A percentile compares a stretch with the other conserved stretches of the same genome.
These are phyloP conservation scores for Myotis findleyi DNA, from an alignment of 2,797 vertebrate genomes.

Conservation along the genomic window DNA sequence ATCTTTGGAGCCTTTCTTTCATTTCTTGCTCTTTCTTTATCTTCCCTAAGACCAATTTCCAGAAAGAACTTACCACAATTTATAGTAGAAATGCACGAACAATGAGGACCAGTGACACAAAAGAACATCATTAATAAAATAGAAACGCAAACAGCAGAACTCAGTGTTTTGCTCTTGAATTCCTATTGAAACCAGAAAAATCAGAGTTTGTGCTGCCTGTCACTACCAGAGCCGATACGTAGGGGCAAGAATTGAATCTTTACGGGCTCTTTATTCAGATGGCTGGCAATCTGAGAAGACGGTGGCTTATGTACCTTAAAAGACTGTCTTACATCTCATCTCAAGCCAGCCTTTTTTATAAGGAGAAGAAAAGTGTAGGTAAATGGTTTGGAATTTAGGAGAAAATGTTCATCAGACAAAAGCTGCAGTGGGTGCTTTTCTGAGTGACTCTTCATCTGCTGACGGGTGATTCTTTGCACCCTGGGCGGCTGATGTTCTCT, in stretches of 20 bases:
- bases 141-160: not conserved
- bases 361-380: not conserved
- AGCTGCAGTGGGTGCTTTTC: not conserved
- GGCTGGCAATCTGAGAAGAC: not conserved
- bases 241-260: not conserved
- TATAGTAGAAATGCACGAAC: not conserved
- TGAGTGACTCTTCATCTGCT: not conserved
- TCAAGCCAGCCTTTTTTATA: not conserved
- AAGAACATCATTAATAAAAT: not conserved
- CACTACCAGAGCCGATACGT: not conserved
- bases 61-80: not conserved
- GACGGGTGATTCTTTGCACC: not conserved
- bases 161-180: not conserved
- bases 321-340: not conserved
- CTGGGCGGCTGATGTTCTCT: not conserved
- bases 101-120: not conserved
- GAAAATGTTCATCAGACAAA: not conserved
- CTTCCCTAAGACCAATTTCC: not conserved
- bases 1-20: not conserved
- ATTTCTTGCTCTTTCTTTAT: not conserved
- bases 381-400: not conserved
- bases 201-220: not conserved
- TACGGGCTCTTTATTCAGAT: not conserved
- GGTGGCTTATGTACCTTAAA: not conserved
- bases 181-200: not conserved